Conservation (phyloP, 1,140 invertebrate genomes). For the Drosophila jambulina region DNA sequence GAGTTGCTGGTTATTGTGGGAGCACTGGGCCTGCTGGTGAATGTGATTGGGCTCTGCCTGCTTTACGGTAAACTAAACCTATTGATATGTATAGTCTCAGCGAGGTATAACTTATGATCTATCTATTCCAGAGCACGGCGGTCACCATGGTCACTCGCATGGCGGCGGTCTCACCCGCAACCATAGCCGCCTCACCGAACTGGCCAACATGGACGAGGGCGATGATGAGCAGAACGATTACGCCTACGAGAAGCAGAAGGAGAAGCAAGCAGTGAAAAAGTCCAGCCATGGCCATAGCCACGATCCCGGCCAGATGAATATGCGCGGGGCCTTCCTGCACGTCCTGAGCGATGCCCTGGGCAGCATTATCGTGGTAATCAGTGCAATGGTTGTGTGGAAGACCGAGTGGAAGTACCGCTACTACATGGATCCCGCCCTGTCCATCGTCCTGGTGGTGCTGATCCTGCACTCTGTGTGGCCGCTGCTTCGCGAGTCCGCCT, state of each 20-base stretch:
- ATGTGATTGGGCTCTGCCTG: slow-evolving; percentile 92
- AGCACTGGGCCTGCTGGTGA: slow-evolving; percentile 92
- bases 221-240: slow-evolving; percentile 89
- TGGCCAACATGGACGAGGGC: slow-evolving; percentile 90
- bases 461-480: slow-evolving; percentile 95
- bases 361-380: slow-evolving; percentile 98
- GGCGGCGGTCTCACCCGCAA: slow-evolving; percentile 88
- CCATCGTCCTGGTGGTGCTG: slow-evolving; percentile 92
- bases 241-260: slow-evolving; percentile 80
- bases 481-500: slow-evolving; percentile 93
- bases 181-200: slow-evolving; percentile 83
- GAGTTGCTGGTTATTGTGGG: slow-evolving; percentile 92
- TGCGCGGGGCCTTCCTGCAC: slow-evolving; percentile 98
- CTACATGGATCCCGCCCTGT: slow-evolving; percentile 97
- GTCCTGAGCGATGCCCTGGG: slow-evolving; percentile 98
- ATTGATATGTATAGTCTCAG: not conserved
- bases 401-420: slow-evolving; percentile 93
- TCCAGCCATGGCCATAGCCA: slow-evolving; percentile 87
- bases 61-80: slow-evolving; percentile 89
- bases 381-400: slow-evolving; percentile 95
- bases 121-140: slow-evolving; percentile 89
- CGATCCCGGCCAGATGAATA: slow-evolving; percentile 96
- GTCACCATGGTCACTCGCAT: slow-evolving; percentile 91
- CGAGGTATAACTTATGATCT: not conserved
- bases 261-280: slow-evolving; percentile 75